Evolutionary conservation across 2,113 vertebrate species (phyloP).

Genomic region (Micromys minutus): DNA sequence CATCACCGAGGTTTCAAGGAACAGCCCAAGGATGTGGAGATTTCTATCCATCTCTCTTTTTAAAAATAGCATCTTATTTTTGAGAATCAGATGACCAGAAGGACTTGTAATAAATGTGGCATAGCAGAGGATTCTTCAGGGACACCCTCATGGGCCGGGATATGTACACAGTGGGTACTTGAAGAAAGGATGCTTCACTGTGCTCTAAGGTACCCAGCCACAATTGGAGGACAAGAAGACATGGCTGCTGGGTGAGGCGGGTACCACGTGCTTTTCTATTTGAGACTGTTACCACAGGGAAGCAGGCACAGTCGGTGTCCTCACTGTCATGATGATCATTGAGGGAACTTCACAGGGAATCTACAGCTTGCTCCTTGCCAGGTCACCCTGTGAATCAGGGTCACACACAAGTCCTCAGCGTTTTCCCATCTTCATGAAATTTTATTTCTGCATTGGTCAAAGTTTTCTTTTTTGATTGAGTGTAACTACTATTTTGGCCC

Average conservation of each 20-base stretch:
- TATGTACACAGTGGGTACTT: neutral
- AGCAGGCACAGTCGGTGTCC: accelerated
- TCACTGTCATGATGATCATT: accelerated
- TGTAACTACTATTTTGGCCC: neutral
- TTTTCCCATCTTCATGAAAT: neutral
- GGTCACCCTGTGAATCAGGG: neutral
- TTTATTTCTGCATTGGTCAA: neutral
- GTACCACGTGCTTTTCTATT: neutral
- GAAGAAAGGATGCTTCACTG: neutral
- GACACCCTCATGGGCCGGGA: neutral
- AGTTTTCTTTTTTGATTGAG: neutral
- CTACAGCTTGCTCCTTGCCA: neutral
- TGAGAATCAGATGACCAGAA: slow-evolving; percentile 47
- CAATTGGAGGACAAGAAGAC: accelerated
- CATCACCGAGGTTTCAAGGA: slow-evolving; percentile 64
- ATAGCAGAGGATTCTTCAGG: neutral
- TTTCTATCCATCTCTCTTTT: slow-evolving; percentile 59
- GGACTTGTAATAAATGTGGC: slow-evolving; percentile 22
- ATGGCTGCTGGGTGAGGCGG: neutral
- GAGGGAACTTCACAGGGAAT: neutral
- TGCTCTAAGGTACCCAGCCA: neutral
- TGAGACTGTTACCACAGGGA: neutral
- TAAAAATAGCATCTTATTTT: slow-evolving; percentile 61
- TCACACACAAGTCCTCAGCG: neutral
- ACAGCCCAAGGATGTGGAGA: slow-evolving; percentile 7